phyloP scores from a whole-genome alignment of 1,140 invertebrate genomes.

The Cotesia vestalis region DNA sequence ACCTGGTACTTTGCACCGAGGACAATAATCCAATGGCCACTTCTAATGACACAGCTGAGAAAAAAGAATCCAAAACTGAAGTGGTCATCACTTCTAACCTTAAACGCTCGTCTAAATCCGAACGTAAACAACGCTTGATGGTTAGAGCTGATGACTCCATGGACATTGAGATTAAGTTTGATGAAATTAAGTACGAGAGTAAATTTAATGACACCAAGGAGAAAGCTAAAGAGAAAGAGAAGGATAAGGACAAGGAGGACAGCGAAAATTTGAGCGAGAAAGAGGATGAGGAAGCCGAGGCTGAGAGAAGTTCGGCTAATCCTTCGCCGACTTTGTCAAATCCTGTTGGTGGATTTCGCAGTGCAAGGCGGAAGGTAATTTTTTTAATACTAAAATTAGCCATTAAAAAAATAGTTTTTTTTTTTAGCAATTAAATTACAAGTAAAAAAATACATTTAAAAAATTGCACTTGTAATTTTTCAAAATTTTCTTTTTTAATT shows the following conservation, averaged over 20 bases:
- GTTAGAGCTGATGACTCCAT: slow-evolving; percentile 59
- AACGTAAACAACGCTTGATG: slow-evolving; percentile 59
- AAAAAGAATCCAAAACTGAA: slow-evolving; percentile 41
- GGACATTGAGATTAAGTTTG: slow-evolving; percentile 59
- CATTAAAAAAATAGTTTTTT: neutral
- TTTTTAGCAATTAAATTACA: slow-evolving; percentile 8
- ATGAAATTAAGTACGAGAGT: slow-evolving; percentile 51
- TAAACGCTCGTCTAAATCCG: slow-evolving; percentile 54
- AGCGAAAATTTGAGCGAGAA: slow-evolving; percentile 54
- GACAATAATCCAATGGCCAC: slow-evolving; percentile 32
- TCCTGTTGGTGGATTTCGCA: slow-evolving; percentile 56
- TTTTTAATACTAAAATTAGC: neutral
- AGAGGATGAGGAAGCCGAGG: slow-evolving; percentile 59
- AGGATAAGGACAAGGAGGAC: slow-evolving; percentile 41
- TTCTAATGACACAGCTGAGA: slow-evolving; percentile 19
- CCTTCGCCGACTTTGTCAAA: slow-evolving; percentile 59
- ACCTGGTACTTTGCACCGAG: neutral
- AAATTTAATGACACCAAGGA: slow-evolving; percentile 45
- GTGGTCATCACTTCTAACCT: slow-evolving; percentile 46
- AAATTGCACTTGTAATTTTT: slow-evolving; percentile 23
- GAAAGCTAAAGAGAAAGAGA: slow-evolving; percentile 24
- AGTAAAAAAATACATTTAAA: slow-evolving; percentile 5
- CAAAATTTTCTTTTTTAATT: neutral
- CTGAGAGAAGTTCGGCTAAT: slow-evolving; percentile 59
- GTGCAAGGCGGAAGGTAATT: slow-evolving; percentile 61